These are phyloP conservation scores for Cydia splendana DNA, from an alignment of 1,140 invertebrate species.

Conservation along the genomic window DNA sequence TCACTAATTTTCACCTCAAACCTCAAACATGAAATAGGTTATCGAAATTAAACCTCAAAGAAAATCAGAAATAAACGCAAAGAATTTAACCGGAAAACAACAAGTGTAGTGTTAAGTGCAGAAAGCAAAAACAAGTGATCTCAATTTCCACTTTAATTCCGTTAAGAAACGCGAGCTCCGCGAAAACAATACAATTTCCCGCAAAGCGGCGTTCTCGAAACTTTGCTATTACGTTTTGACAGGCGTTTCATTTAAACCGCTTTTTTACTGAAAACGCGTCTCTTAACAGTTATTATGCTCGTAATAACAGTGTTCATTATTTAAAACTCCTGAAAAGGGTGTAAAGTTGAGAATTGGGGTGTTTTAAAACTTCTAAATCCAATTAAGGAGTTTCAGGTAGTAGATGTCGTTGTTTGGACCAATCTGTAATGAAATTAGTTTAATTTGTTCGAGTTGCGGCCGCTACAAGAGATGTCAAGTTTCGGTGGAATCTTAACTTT, in stretches of 20 bases:
- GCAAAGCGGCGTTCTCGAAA: conserved; percentile 32
- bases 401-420: conserved; percentile 32
- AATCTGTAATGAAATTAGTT: conserved; percentile 46
- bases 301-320: conserved; percentile 35
- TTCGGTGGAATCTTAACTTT: conserved; percentile 34
- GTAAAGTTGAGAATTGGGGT: conserved; percentile 36
- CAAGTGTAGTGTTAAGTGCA: neutral
- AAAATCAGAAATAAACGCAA: too few species aligned
- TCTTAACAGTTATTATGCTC: conserved; percentile 35
- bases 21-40: too few species aligned
- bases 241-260: conserved; percentile 38
- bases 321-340: conserved; percentile 40
- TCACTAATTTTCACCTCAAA: too few species aligned
- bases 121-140: neutral
- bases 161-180: neutral
- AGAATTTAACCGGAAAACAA: neutral
- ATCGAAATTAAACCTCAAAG: too few species aligned
- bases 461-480: conserved; percentile 33
- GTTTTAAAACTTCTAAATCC: conserved; percentile 43
- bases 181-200: conserved; percentile 16
- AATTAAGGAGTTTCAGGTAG: conserved; percentile 40
- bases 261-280: neutral
- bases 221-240: conserved; percentile 43
- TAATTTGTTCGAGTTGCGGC: conserved; percentile 39
- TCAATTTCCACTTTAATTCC: conserved; percentile 4